Base-by-base conservation (phyloP, 1,140 invertebrate species). In the Platyura marginata region DNA sequence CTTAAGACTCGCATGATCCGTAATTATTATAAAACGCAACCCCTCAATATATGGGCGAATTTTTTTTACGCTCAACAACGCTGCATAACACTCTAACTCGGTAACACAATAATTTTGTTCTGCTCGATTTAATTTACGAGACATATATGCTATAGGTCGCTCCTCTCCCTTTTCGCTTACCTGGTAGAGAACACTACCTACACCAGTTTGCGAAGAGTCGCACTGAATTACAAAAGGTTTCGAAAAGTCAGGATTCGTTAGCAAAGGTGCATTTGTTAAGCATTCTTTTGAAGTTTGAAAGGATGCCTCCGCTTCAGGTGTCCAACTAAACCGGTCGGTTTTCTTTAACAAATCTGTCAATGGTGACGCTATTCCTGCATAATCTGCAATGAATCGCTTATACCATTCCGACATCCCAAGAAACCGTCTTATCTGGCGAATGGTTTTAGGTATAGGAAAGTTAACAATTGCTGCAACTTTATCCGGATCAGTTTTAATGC, bases 51-150 rank as follows among this genome's bases (percentile, higher is more conserved):
- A 72, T 8, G 53, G 48, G 16, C 54, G 39, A 46, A 66, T 67
- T 36, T 65, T 52, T 44, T 64, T 51, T 1, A 69, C 50, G 5
- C 57, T 62, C 44, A 50, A 51, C 0, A 69, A 38, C 10, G 68
- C 54, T 0, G 63, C 64, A 21, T 70, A 46, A 41, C 57, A 59
- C 55, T 71, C 66, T 41, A 51, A 47, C 49, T 72, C 66, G 1
- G 61, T n/a, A n/a, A 13, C 13, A 29, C 13, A 8, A 13, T 29
- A 29, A 29, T 29, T 6, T 6, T 8, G 6, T 29, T 29, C 25
- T 13, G 25, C 6, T 29, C 25, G 6, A 6, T 13, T 6, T 8
- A 29, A 13, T 13, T 29, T 29, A 29, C 25, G 25, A 29, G 6
- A 8, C 6, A 29, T 13, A 13, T 29, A 29, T 13, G 25, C 25